These are phyloP conservation scores for Procavia capensis DNA, from an alignment of 2,113 vertebrate genomes.

Conservation along the genomic window DNA sequence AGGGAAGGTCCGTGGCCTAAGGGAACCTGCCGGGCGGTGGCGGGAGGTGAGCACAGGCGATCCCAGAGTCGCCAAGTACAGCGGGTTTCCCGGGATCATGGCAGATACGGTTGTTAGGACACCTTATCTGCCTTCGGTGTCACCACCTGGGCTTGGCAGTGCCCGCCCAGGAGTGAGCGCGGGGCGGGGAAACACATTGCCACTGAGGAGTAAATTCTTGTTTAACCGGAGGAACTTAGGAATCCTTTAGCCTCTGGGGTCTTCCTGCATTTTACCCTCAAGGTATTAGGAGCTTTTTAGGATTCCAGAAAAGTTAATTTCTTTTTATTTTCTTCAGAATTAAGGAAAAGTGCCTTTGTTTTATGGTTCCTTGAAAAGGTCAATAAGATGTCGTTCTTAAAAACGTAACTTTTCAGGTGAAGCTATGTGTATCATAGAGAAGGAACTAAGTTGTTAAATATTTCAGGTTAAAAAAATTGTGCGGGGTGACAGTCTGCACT, in stretches of 20 bases:
- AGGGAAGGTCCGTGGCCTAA: too few relatives aligned
- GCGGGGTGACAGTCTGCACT: not conserved
- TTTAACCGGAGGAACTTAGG: constrained; percentile 5
- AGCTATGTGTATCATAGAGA: not conserved
- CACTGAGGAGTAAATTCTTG: constrained; percentile 45
- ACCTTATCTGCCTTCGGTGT: constrained; percentile 37
- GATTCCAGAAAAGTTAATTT: not conserved
- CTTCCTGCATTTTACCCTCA: constrained; percentile 31
- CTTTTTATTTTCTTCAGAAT: constrained; percentile 4
- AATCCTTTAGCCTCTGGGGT: not conserved
- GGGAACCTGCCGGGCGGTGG: not conserved
- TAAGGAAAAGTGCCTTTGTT: constrained; percentile 26
- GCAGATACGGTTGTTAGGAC: constrained; percentile 47
- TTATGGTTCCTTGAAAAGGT: constrained; percentile 65
- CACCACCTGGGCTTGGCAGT: constrained; percentile 35
- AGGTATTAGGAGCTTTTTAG: not conserved
- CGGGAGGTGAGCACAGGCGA: not conserved
- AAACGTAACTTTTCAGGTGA: not conserved
- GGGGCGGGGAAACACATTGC: not conserved
- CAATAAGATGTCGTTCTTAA: not conserved
- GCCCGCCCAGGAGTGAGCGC: constrained; percentile 9
- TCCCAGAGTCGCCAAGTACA: not conserved
- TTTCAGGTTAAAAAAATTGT: not conserved
- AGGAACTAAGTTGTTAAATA: not conserved
- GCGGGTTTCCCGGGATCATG: not conserved